Evolutionary conservation across 30 jellyfish, hydroid and myxozoan species (phyloP).

Genomic region (Mastigias papua): DNA sequence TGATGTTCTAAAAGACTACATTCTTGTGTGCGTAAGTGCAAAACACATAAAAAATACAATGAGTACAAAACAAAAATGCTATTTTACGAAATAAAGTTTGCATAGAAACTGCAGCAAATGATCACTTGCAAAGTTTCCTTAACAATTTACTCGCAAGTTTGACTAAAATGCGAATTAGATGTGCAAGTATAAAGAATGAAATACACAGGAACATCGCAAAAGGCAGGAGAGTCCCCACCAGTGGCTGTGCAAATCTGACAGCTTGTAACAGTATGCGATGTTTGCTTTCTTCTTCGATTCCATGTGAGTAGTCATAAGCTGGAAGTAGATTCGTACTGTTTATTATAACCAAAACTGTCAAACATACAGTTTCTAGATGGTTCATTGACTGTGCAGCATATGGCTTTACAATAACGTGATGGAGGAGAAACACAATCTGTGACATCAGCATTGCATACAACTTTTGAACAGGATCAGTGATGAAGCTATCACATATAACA

Average conservation of each 20-base stretch:
- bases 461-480: neutral
- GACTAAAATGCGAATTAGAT: neutral
- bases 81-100: too few relatives aligned
- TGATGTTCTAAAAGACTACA: too few relatives aligned
- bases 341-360: conserved; percentile 9
- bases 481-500: neutral
- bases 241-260: neutral
- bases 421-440: conserved; percentile 8
- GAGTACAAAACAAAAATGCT: too few relatives aligned
- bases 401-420: conserved; percentile 1
- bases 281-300: neutral
- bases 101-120: too few relatives aligned
- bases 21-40: too few relatives aligned
- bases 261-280: neutral
- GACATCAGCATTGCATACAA: conserved; percentile 2
- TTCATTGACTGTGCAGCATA: neutral
- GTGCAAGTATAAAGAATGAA: neutral
- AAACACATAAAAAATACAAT: too few relatives aligned
- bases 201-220: neutral
- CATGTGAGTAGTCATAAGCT: conserved; percentile 1
- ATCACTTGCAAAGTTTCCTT: neutral
- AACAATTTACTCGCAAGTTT: neutral
- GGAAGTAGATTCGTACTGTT: conserved; percentile 11
- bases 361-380: neutral
- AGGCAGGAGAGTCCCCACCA: neutral